A percentile compares a stretch with the other conserved stretches of the same genome.
Evolutionary conservation across 1,140 invertebrate species (phyloP).

Genomic region (Leptonema lineaticorne): DNA sequence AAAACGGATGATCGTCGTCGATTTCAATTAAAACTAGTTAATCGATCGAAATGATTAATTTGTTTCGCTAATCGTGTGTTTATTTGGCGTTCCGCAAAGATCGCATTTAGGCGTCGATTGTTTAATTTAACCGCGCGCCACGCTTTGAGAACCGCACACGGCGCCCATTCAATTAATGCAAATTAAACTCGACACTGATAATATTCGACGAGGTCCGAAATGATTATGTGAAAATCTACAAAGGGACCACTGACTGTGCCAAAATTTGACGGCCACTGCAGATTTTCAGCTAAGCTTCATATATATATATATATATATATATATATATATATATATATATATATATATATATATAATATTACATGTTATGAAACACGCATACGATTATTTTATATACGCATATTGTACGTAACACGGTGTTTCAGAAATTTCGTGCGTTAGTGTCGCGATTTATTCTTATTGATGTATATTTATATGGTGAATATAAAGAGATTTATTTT

Average conservation of each 20-base stretch:
- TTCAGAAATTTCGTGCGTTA: no score
- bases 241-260: background rate
- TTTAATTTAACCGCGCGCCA: background rate
- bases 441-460: no score
- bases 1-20: no score
- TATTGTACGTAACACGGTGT: no score
- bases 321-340: background rate
- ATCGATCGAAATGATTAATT: no score
- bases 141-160: background rate
- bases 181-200: slow-evolving; percentile 2
- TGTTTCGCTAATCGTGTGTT: no score
- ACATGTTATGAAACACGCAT: no score
- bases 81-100: no score
- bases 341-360: background rate
- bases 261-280: background rate
- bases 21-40: no score
- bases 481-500: no score
- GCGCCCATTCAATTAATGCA: slow-evolving; percentile 3
- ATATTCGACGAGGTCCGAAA: background rate
- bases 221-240: slow-evolving; percentile 6
- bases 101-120: background rate
- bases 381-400: no score
- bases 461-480: no score
- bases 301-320: background rate
- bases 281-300: background rate